phyloP scores from a whole-genome alignment of 2,797 vertebrate species.

The Ficedula albicollis region DNA sequence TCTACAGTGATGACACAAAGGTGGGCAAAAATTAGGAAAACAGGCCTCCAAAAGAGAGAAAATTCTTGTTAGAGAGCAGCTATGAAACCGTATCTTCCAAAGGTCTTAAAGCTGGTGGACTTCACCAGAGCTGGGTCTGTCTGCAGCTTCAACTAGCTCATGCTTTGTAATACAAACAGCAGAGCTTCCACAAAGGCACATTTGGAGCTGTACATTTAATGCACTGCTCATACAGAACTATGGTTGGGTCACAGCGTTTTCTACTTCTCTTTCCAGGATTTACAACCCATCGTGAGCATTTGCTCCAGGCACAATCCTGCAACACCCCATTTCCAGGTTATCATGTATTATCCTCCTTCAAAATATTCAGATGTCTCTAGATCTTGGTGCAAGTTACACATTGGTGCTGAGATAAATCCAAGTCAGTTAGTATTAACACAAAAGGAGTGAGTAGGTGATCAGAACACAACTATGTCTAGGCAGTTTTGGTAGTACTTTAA shows the following conservation, averaged over 20 bases:
- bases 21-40: conserved; percentile 62
- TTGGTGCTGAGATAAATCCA: neutral
- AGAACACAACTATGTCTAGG: neutral
- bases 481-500: neutral
- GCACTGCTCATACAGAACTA: neutral
- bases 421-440: neutral
- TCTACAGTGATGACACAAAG: conserved; percentile 80
- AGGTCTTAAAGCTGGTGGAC: neutral
- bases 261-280: neutral
- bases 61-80: conserved; percentile 40
- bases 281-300: neutral
- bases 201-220: neutral
- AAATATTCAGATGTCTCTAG: neutral
- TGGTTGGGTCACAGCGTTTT: neutral
- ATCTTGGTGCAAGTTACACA: neutral
- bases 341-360: neutral
- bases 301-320: neutral
- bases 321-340: neutral
- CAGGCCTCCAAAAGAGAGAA: conserved; percentile 30
- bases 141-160: conserved; percentile 11
- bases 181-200: neutral
- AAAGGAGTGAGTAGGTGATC: neutral
- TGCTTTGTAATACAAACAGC: neutral
- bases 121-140: neutral
- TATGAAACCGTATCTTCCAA: neutral